Percentiles rank a stretch among this genome's conserved stretches.
These are phyloP conservation scores for Marcusenius ussheri DNA, from an alignment of 2,113 vertebrate genomes.

Conservation along the genomic window DNA sequence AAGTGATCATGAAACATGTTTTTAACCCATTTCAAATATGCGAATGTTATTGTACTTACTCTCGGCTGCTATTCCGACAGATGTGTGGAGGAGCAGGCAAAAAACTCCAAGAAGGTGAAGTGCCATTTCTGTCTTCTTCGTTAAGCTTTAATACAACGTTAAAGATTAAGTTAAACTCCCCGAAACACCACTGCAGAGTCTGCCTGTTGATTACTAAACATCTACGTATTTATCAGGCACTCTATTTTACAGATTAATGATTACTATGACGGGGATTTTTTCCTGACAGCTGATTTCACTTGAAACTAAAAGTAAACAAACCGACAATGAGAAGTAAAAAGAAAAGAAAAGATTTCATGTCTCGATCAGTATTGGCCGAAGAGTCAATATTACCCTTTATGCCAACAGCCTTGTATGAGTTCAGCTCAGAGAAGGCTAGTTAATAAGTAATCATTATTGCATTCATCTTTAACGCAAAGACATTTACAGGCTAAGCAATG, in stretches of 20 bases:
- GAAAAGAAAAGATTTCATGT: neutral
- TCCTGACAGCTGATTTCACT: neutral
- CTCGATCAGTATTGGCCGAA: neutral
- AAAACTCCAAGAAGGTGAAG: neutral
- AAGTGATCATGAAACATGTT: neutral
- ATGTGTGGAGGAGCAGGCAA: neutral
- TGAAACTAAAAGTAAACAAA: slow-evolving; percentile 1
- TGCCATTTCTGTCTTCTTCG: neutral
- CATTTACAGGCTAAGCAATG: neutral
- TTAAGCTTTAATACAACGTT: neutral
- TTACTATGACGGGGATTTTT: neutral
- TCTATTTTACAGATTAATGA: neutral
- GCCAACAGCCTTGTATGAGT: neutral
- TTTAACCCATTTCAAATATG: neutral
- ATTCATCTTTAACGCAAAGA: neutral
- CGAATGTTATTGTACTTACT: neutral
- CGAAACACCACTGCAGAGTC: neutral
- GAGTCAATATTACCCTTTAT: neutral
- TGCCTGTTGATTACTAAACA: neutral
- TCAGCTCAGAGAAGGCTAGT: neutral
- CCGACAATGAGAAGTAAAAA: neutral
- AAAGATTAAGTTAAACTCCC: neutral
- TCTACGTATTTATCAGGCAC: neutral
- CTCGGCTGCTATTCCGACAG: neutral
- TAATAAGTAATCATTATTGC: neutral